Conservation (phyloP, 2,888 invertebrate species). For the Dusona sp. region DNA sequence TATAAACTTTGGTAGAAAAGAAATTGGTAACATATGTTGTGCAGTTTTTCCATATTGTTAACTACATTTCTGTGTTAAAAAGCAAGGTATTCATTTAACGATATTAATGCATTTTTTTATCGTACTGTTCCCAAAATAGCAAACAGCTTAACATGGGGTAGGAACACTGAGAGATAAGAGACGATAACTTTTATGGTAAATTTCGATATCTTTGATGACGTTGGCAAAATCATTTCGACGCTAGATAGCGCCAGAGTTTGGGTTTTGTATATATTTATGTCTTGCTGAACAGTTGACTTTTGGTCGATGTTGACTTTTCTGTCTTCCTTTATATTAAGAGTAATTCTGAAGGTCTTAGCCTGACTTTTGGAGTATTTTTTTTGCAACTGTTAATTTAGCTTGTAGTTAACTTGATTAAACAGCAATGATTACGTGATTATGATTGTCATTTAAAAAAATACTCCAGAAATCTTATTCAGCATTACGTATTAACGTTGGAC, state of each 20-base stretch:
- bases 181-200: conserved; percentile 19
- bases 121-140: not conserved
- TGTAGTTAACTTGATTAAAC: not conserved
- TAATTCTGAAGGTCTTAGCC: not conserved
- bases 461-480: not conserved
- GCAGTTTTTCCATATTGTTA: not conserved
- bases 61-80: not conserved
- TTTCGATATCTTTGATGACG: conserved; percentile 27
- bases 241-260: conserved; percentile 52
- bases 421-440: not conserved
- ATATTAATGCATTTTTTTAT: not conserved
- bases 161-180: not conserved
- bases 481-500: no score
- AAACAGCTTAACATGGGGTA: not conserved
- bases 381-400: not conserved
- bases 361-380: not conserved
- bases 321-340: not conserved
- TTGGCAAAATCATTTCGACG: conserved; percentile 11
- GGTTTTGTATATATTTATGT: conserved; percentile 16
- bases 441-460: not conserved
- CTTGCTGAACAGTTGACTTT: not conserved
- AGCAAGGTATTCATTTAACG: not conserved
- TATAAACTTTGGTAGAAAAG: not conserved
- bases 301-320: not conserved
- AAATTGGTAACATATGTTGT: no score